These are phyloP conservation scores for Dynastes tityus DNA, from an alignment of 2,888 invertebrate species.

Conservation along the genomic window DNA sequence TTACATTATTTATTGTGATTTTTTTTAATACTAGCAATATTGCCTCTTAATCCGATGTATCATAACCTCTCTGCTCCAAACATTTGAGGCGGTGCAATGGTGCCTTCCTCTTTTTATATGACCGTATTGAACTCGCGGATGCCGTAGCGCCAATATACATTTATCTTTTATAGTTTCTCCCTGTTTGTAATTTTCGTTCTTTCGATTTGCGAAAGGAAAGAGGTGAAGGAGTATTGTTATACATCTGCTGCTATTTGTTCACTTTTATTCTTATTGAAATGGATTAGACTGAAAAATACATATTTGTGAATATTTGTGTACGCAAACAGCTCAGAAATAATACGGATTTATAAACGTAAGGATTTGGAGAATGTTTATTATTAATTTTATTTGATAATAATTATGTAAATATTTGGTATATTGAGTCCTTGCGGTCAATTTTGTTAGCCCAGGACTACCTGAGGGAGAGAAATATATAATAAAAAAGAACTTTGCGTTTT, in stretches of 20 bases:
- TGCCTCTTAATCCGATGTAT: slow-evolving; percentile 58
- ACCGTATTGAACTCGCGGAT: slow-evolving; percentile 64
- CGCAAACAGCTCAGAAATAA: slow-evolving; percentile 44
- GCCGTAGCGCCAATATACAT: slow-evolving; percentile 35
- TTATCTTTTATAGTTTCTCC: slow-evolving; percentile 52
- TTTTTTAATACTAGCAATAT: slow-evolving; percentile 51
- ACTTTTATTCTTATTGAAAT: slow-evolving; percentile 41
- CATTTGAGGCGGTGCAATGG: slow-evolving; percentile 67
- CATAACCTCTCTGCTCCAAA: slow-evolving; percentile 68
- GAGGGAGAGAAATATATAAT: slow-evolving; percentile 70
- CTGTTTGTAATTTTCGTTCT: slow-evolving; percentile 53
- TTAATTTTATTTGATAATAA: slow-evolving; percentile 50
- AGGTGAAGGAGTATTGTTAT: slow-evolving; percentile 54
- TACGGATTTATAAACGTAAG: slow-evolving; percentile 39
- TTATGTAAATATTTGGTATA: slow-evolving; percentile 56
- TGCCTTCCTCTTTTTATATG: slow-evolving; percentile 69
- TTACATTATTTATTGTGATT: slow-evolving; percentile 26
- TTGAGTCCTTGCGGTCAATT: slow-evolving; percentile 69
- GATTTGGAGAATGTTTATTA: slow-evolving; percentile 50
- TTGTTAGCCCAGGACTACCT: slow-evolving; percentile 71
- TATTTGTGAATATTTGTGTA: slow-evolving; percentile 42
- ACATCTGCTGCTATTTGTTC: slow-evolving; percentile 46
- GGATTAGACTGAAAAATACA: slow-evolving; percentile 53
- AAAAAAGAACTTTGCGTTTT: slow-evolving; percentile 51
- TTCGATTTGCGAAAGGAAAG: slow-evolving; percentile 38